Base-by-base conservation (phyloP, 35 echinoderm and acorn worm species). In the Chiridota heheva region DNA sequence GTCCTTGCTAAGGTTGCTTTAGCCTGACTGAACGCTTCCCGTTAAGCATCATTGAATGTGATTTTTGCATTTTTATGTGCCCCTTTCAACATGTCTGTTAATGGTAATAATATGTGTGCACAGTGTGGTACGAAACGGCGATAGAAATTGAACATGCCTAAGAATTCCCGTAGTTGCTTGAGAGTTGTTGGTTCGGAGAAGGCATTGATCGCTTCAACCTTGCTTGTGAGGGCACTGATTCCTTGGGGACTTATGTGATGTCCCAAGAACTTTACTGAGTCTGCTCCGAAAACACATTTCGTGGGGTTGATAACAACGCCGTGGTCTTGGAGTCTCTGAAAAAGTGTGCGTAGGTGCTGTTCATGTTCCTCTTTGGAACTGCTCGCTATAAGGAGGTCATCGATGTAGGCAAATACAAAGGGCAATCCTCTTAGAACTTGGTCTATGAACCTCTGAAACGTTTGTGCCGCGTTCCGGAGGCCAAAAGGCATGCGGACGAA, bases 361-460 rank as follows among this genome's bases (percentile, higher is more conserved):
- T 20, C 32, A 38, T 80, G 84, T 64, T 78, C 20, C 6, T 69
- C 73, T 1, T 35, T 22, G 7, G 59, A 67, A 13, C 16, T 18
- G 35, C 84, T 87, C 5, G 58, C 73, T 8, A 87, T 40, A 24
- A 79, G 67, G 1, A 89, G 12, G 33, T 82, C 86, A 18, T 89
- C 78, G 15, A 89, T 83, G 47, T 89, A 89, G 4, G 56, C 68
- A 47, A 44, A 82, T 30, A 82, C 30, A 36, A 83, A 83, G n/a
- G 46, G 64, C 2, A 89, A 22, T 24, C 79, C 87, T 3, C 39
- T 67, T 20, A 57, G 38, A 20, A 86, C 82, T 51, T 80, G 40
- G 64, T 91, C 88, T 1, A 80, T 84, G 36, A 91, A 91, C 7
- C 73, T 13, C 36, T 91, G 82, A 33, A 91, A 91, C 1, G 81